Evolutionary conservation across 2,113 vertebrate species (phyloP), one percentile per base, ranked within the genome.

Genomic region (Tretioscincus oriximinensis): DNA sequence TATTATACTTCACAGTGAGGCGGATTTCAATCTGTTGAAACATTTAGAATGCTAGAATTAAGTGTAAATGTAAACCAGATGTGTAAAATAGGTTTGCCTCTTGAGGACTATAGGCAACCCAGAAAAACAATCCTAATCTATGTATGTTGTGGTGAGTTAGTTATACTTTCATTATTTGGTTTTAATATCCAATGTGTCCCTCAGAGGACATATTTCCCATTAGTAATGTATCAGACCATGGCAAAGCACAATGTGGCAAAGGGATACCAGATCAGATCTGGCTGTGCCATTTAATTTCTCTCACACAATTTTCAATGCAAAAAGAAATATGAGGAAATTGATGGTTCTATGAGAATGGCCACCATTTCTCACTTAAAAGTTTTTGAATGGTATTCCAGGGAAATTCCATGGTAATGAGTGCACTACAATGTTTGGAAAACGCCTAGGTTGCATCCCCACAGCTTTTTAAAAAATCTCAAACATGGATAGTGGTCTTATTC

Each of bases 11-110:
- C 4, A 1, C 74, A 81, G 29, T 54, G 21, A 75, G 35, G 0
- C 77, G 54, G 3, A 35, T 82, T 88, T 86, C 26, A 87, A 73
- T 71, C 41, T 0, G 0, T 0, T 74, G 51, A 77, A 82, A 84
- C 85, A 80, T 51, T 26, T 68, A 81, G 77, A 69, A 1, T 2
- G 28, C 75, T 0, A 0, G 16, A 76, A 77, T 82, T 76, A 12
- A 60, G 64, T 20, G 24, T 76, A 2, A 12, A 11, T 63, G 72
- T 86, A 83, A 84, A 90, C 49, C 8, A 70, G 76, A 24, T 1
- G 0, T 58, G 54, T 6, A 72, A 73, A 82, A 45, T 73, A 7
- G 54, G 82, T 86, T n/a, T 81, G 73, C n/a, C 6, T 9, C 61
- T 88, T 81, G 5, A 86, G 83, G 26, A 60, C 7, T 1, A 9